Evolutionary conservation across 23 tunicate genomes (phyloP).

Genomic region (Oikopleura dioica): DNA sequence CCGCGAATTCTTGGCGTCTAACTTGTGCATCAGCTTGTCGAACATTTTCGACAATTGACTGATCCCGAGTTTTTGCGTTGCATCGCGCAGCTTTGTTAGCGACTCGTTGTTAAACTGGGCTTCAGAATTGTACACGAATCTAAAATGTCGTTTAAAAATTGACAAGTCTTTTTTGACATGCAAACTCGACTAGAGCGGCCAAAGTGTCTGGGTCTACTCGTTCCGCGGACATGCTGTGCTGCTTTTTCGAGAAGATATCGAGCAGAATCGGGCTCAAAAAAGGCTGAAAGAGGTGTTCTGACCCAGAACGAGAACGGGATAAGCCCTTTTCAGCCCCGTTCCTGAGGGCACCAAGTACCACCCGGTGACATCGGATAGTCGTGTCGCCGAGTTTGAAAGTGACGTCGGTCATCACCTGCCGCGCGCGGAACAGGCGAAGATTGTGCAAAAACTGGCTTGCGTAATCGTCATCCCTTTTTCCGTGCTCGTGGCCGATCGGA

Average conservation of each 20-base stretch:
- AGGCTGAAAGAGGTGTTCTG: no score
- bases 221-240: slow-evolving; percentile 2
- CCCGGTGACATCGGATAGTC: slow-evolving; percentile 6
- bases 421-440: not conserved
- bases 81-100: not conserved
- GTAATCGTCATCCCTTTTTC: not conserved
- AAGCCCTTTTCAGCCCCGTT: not conserved
- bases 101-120: not conserved
- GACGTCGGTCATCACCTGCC: slow-evolving; percentile 4
- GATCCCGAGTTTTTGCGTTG: not conserved
- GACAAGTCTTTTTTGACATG: no score
- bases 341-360: slow-evolving; percentile 1
- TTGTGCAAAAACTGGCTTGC: not conserved
- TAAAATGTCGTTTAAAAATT: no score
- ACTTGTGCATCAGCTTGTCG: not conserved
- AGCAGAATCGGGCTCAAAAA: not conserved
- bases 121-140: slow-evolving; percentile 11
- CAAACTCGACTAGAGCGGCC: slow-evolving; percentile 9
- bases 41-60: slow-evolving; percentile 8
- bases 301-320: no score
- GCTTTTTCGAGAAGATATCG: slow-evolving; percentile 1
- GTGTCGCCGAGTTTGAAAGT: slow-evolving; percentile 6
- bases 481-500: not conserved
- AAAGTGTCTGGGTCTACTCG: not conserved
- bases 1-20: not conserved